A percentile compares a stretch with the other conserved stretches of the same genome.
Evolutionary conservation across 2,113 vertebrate genomes (phyloP).

Genomic region (Apodemus sylvaticus): DNA sequence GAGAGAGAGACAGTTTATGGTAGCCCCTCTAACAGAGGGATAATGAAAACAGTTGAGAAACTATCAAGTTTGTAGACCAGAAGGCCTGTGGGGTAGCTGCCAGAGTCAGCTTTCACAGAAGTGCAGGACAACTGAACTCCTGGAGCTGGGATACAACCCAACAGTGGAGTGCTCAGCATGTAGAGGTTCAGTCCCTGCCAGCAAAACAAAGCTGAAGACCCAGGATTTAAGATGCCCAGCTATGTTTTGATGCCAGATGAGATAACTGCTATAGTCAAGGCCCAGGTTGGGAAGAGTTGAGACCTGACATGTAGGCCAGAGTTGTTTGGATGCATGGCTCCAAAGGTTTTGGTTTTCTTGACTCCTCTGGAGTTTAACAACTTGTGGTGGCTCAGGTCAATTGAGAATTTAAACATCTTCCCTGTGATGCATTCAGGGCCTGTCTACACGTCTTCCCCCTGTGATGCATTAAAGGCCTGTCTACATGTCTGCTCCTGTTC

Average conservation of each 20-base stretch:
- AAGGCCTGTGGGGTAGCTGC: background rate
- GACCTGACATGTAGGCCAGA: background rate
- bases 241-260: background rate
- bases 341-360: background rate
- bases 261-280: background rate
- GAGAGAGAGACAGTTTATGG: too few relatives aligned
- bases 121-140: background rate
- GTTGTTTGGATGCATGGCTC: background rate
- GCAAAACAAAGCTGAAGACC: background rate
- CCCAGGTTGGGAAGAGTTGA: background rate
- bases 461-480: background rate
- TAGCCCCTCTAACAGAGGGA: background rate
- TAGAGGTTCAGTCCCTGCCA: background rate
- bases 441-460: too few relatives aligned
- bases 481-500: background rate
- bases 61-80: background rate
- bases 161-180: background rate
- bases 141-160: too few relatives aligned
- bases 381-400: background rate
- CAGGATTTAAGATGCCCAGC: background rate
- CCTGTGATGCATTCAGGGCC: background rate
- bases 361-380: background rate
- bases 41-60: background rate
- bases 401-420: background rate
- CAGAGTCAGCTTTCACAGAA: background rate